Conservation (phyloP, 2,113 vertebrate genomes). For the Apodemus speciosus region DNA sequence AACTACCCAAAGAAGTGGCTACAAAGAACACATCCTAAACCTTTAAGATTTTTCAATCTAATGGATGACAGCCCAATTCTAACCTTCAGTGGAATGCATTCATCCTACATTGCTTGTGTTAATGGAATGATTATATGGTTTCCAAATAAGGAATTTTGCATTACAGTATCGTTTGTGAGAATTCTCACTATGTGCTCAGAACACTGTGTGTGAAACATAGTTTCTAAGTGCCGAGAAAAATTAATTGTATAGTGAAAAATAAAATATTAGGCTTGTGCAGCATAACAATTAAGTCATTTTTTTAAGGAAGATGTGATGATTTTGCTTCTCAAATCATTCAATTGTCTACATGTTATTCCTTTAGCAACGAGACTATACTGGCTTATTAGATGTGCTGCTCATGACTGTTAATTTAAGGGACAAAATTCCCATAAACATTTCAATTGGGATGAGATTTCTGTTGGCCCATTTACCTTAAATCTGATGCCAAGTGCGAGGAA, state of each 20-base stretch:
- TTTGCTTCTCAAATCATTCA: slow-evolving; percentile 56
- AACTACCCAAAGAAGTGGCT: not conserved
- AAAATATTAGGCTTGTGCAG: slow-evolving; percentile 68
- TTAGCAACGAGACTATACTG: slow-evolving; percentile 44
- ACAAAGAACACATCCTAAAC: not conserved
- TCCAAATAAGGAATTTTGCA: not conserved
- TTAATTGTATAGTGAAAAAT: slow-evolving; percentile 66
- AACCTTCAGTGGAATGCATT: slow-evolving; percentile 32
- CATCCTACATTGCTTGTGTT: not conserved
- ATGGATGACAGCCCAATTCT: not conserved
- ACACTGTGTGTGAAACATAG: slow-evolving; percentile 48
- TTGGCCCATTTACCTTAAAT: slow-evolving; percentile 62
- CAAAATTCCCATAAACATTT: slow-evolving; percentile 51
- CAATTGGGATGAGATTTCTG: slow-evolving; percentile 51
- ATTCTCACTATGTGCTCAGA: slow-evolving; percentile 62
- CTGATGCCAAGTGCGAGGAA: slow-evolving; percentile 62
- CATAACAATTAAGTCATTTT: slow-evolving; percentile 69
- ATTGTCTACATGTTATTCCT: slow-evolving; percentile 40
- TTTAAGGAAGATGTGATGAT: slow-evolving; percentile 64
- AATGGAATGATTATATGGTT: slow-evolving; percentile 5
- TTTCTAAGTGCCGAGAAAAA: slow-evolving; percentile 69
- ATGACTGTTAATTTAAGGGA: slow-evolving; percentile 25
- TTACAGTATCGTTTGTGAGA: slow-evolving; percentile 61
- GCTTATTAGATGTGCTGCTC: not conserved
- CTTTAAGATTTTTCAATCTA: not conserved